A percentile compares a stretch with the other conserved stretches of the same genome.
These are phyloP conservation scores for Paguma larvata DNA, from an alignment of 2,797 vertebrate species.

Conservation along the genomic window DNA sequence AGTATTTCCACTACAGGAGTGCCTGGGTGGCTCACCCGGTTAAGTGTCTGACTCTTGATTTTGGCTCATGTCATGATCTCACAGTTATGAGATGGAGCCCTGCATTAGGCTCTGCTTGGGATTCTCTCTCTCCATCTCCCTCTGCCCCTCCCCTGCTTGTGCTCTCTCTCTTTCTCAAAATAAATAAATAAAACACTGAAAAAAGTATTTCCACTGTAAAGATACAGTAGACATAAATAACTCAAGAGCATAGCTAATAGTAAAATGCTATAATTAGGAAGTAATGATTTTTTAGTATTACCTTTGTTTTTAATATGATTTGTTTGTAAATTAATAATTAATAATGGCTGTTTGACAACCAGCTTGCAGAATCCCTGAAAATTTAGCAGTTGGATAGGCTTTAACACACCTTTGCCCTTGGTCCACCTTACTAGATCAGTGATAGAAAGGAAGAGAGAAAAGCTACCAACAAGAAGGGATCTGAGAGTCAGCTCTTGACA, in stretches of 20 bases:
- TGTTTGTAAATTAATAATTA: slow-evolving; percentile 44
- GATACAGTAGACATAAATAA: background rate
- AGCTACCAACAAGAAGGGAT: background rate
- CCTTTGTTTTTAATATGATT: slow-evolving; percentile 42
- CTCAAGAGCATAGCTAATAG: background rate
- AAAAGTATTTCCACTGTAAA: background rate
- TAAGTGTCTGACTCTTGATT: too few relatives aligned
- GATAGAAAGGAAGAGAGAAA: background rate
- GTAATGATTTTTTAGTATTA: background rate
- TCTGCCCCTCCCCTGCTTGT: too few relatives aligned
- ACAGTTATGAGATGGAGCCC: too few relatives aligned
- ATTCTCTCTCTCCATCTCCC: too few relatives aligned
- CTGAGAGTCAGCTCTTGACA: background rate
- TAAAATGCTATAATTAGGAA: slow-evolving; percentile 25
- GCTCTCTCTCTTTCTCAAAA: too few relatives aligned
- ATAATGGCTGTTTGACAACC: background rate
- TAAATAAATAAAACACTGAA: too few relatives aligned
- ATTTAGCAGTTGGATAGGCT: background rate
- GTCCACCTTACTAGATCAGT: background rate
- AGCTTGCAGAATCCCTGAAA: slow-evolving; percentile 44
- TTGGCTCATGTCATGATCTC: too few relatives aligned
- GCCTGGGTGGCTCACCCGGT: too few relatives aligned
- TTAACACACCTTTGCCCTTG: background rate
- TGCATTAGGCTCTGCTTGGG: too few relatives aligned
- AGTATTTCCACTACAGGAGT: background rate